Conservation (phyloP, 64 coral and sea anemone genomes). For the Dendronephthya gigantea region DNA sequence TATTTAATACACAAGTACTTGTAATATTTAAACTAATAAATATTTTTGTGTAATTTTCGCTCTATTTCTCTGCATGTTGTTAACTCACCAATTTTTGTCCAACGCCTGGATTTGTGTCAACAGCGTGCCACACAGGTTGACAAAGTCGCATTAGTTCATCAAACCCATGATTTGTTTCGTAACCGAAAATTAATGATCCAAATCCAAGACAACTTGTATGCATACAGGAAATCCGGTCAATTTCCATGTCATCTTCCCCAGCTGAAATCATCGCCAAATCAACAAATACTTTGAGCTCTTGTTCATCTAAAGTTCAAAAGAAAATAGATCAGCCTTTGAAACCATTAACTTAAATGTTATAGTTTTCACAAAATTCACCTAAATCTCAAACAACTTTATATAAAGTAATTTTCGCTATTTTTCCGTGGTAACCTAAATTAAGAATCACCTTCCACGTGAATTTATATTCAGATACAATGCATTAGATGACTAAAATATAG, state of each 20-base stretch:
- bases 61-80: background rate
- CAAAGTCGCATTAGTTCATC: constrained; percentile 53
- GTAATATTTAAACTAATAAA: background rate
- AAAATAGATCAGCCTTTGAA: no score
- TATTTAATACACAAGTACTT: no score
- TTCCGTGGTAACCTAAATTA: no score
- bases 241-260: constrained; percentile 80
- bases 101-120: constrained; percentile 35
- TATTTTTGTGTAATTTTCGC: background rate
- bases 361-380: no score
- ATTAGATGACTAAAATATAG: no score
- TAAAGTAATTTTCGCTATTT: no score
- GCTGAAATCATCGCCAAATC: constrained; percentile 85
- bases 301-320: constrained; percentile 36
- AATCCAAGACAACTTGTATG: constrained; percentile 87
- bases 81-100: constrained; percentile 47
- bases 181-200: constrained; percentile 70
- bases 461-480: no score
- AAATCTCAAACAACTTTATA: no score
- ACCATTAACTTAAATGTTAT: no score
- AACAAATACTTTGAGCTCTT: constrained; percentile 67
- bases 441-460: no score
- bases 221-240: constrained; percentile 61
- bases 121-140: constrained; percentile 68
- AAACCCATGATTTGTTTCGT: constrained; percentile 50